A percentile compares a stretch with the other conserved stretches of the same genome.
Conservation (phyloP, 2,113 vertebrate genomes). For the Ciconia boyciana region DNA sequence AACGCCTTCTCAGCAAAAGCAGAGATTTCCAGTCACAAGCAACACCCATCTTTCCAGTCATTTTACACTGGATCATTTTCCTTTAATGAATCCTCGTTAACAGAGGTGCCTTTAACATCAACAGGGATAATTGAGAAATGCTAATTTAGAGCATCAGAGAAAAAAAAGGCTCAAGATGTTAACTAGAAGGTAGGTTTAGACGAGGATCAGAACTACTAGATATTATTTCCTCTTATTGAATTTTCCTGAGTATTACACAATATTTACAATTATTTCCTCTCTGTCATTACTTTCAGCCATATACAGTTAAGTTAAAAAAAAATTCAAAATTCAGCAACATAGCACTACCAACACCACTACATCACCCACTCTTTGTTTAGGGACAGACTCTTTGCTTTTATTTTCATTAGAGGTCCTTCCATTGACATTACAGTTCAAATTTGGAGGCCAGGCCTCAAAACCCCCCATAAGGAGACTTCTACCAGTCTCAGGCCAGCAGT, state of each 20-base stretch:
- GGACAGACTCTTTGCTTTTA: not conserved
- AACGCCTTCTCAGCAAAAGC: not conserved
- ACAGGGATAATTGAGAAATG: not conserved
- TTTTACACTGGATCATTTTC: not conserved
- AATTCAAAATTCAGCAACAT: not conserved
- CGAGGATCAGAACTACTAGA: not conserved
- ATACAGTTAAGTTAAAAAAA: not conserved
- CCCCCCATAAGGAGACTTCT: no score
- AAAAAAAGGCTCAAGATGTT: not conserved
- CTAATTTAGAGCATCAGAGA: not conserved
- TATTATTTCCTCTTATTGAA: not conserved
- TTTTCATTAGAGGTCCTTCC: not conserved
- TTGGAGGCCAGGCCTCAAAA: not conserved
- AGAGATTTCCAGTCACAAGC: slow-evolving; percentile 6
- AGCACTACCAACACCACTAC: not conserved
- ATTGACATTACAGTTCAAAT: not conserved
- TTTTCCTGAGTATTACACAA: not conserved
- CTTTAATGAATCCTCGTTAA: not conserved
- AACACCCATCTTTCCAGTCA: not conserved
- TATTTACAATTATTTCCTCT: not conserved
- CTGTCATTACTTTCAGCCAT: not conserved
- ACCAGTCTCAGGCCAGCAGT: no score
- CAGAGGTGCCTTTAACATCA: not conserved
- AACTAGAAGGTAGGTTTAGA: not conserved
- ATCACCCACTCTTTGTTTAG: not conserved